Evolutionary conservation across 2,797 vertebrate genomes (phyloP), one percentile per base, ranked within the genome.

Genomic region (Huso huso): DNA sequence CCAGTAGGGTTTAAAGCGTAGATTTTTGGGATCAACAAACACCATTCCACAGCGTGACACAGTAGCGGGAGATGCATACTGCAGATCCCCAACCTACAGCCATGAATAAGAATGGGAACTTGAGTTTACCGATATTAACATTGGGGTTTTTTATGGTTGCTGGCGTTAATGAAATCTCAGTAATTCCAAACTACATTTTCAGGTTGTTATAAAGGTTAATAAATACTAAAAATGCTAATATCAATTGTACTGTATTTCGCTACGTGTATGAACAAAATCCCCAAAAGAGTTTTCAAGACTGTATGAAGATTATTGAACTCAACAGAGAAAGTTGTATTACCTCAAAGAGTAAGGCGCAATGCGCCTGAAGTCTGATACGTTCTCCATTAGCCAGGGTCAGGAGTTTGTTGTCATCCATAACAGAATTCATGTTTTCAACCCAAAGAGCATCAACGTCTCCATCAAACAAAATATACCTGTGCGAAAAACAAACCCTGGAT

Each of bases 401-500:
- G 66, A 99, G 83, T 76, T 89, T 98, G 84, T 99, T 99, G 83
- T 99, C 97, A 48, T 99, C 97, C 96, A 99, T 99, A 72, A 99
- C 96, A 0, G 97, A 99, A 81, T 99, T 98, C 96, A 99, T 99
- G 78, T 98, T 99, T 78, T 99, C 97, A 4, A 99, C 96, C 97
- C 97, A 99, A 12, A 98, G 83, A 61, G 96, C 94, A 61, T 99
- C 96, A 66, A 99, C 96, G n/a, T 99, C 96, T 3, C 96, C 96
- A 71, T 99, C 97, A 76, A 98, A 99, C 66, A 99, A 83, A 70
- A 99, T 95, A 71, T 98, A 99, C 81, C 97, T 99, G 83, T 13
- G 10, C 53, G 65, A 66, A 51, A 60, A 10, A 12, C 65, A 65
- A 74, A 18, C 12, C 12, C 51, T 37, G 10, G 1, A 13, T 64